These are phyloP conservation scores for Ptilorrhoa leucosticta DNA, from an alignment of 2,113 vertebrate genomes.

Conservation along the genomic window DNA sequence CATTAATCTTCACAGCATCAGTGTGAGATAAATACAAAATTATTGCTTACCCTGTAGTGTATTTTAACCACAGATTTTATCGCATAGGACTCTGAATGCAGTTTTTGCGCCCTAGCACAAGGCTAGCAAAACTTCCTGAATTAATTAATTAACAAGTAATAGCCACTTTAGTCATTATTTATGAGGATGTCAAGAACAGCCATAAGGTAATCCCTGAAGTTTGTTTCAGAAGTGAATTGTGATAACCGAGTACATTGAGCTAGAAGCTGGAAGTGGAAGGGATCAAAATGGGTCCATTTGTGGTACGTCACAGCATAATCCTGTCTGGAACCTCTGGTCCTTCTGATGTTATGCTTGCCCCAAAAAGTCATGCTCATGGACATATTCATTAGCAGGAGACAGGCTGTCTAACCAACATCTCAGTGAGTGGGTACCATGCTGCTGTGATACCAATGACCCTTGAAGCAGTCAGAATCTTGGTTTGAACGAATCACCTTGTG, in stretches of 20 bases:
- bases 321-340: not conserved
- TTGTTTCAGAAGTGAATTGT: not conserved
- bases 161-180: not conserved
- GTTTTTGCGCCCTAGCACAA: not conserved
- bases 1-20: not conserved
- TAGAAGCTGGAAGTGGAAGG: not conserved
- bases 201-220: not conserved
- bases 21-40: not conserved
- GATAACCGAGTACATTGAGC: not conserved
- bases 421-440: not conserved
- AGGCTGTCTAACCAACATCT: not conserved
- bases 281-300: not conserved
- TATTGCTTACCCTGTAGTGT: not conserved
- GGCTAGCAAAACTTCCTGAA: not conserved
- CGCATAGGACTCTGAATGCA: not conserved
- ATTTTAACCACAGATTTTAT: not conserved
- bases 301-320: not conserved
- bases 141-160: not conserved
- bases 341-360: not conserved
- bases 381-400: not conserved
- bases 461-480: not conserved
- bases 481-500: not conserved
- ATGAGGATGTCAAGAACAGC: not conserved
- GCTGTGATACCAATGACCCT: not conserved
- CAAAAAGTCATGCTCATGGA: not conserved